Base-by-base conservation (phyloP, 2,888 invertebrate genomes). In the Eledone cirrhosa region DNA sequence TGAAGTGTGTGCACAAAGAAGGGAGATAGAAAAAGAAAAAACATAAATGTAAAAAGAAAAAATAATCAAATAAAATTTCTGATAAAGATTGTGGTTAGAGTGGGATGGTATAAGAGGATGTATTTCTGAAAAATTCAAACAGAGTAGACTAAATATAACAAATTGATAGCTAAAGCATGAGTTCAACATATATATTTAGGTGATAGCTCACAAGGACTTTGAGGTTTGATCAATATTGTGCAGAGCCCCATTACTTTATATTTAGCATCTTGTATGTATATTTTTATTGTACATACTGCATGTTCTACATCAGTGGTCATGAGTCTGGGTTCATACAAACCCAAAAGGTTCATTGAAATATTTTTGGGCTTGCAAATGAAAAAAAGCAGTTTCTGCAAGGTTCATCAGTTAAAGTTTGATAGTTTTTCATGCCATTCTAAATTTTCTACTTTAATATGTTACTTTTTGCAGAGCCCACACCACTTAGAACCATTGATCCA, bases 1-100 rank as follows among this genome's bases (percentile, higher is more conserved):
- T 76, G 76, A 76, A 33, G 48, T 76, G 76, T 76, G 47, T 76
- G 76, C 76, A 76, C 76, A 76, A 24, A 48, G 48, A 29, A 76
- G 48, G 33, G 22, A 22, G 33, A 19, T n/a, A 19, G 33, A 0
- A 13, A 33, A n/a, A 1, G 29, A 69, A 33, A 33, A 33, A 16
- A 7, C 19, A 13, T 5, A 67, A 22, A n/a, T 8, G 19, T 11
- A 1, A 19, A 67, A 33, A 67, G 65, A 67, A 19, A 22, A n/a
- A 19, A n/a, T 0, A 19, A 4, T 22, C 22, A n/a, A n/a, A 2
- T 11, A 22, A 22, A 27, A 33, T n/a, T 14, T 31, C 7, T 22
- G 31, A 19, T n/a, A 16, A 24, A 24, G n/a, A 48, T 22, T 41
- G 48, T 47, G 48, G 41, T 41, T 76, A 76, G 76, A 41, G 48